Evolutionary conservation across 2,888 invertebrate species (phyloP).

Genomic region (Scrobipalpa atriplicella): DNA sequence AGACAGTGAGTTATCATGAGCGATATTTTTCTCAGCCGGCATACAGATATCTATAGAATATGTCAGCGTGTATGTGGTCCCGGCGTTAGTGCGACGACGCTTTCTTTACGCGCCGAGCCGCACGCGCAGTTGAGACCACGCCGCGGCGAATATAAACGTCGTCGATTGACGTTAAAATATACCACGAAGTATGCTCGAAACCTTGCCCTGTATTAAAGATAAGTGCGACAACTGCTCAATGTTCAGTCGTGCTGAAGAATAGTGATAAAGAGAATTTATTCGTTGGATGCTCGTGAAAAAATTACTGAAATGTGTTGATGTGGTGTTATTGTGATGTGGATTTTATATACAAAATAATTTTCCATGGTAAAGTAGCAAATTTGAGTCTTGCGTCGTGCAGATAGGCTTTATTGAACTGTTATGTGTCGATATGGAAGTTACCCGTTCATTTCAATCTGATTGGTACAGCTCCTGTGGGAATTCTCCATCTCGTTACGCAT

Average conservation of each 20-base stretch:
- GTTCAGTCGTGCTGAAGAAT: conserved; percentile 26
- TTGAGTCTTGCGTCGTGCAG: not conserved
- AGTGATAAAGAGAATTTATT: conserved; percentile 26
- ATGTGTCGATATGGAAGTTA: not conserved
- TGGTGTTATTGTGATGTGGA: conserved; percentile 23
- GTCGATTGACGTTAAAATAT: conserved; percentile 69
- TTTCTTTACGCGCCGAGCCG: conserved; percentile 58
- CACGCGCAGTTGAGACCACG: conserved; percentile 69
- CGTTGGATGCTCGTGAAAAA: not conserved
- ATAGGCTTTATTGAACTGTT: not conserved
- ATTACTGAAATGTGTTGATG: conserved; percentile 2
- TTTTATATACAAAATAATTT: not conserved
- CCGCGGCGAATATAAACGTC: conserved; percentile 74
- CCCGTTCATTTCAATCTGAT: not conserved
- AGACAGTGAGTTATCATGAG: conserved; percentile 53
- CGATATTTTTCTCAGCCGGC: conserved; percentile 47
- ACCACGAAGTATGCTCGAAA: conserved; percentile 57
- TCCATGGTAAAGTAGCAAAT: conserved; percentile 40
- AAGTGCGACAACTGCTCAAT: conserved; percentile 28
- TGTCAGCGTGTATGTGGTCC: conserved; percentile 54
- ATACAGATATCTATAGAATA: conserved; percentile 43
- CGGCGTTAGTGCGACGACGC: conserved; percentile 52
- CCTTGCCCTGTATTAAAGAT: conserved; percentile 35
- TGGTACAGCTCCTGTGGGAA: not conserved
- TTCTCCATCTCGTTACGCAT: not conserved